Percentiles rank a stretch among this genome's conserved stretches.
Evolutionary conservation across 2,888 invertebrate species (phyloP).

Genomic region (Hipparchia semele): DNA sequence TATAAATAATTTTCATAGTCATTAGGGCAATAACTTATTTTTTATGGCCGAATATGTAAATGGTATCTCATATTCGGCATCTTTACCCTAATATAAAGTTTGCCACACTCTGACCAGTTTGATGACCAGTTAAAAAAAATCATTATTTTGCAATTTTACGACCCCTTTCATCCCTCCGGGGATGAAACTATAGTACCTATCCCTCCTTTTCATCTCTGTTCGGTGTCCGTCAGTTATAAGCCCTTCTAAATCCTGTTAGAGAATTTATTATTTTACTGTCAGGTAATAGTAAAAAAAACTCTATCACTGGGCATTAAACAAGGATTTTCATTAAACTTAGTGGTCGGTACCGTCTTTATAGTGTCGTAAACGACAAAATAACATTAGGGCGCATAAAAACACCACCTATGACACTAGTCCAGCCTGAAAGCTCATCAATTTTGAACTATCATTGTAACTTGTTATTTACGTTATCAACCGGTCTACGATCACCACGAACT

Average conservation of each 20-base stretch:
- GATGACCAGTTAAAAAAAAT: no score
- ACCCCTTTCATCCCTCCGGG: no score
- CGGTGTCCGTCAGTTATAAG: background rate
- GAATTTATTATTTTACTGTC: background rate
- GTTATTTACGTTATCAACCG: background rate
- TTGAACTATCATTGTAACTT: conserved; percentile 51
- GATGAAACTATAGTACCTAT: no score
- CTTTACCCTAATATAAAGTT: no score
- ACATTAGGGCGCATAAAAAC: conserved; percentile 78
- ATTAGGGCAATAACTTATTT: no score
- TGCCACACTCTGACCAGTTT: no score
- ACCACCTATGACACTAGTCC: conserved; percentile 79
- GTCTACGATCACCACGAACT: background rate
- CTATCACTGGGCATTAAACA: conserved; percentile 72
- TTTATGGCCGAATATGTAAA: no score
- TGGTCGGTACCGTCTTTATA: conserved; percentile 80
- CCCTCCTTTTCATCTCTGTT: no score
- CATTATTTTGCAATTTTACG: no score
- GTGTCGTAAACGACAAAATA: conserved; percentile 81
- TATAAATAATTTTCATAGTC: no score
- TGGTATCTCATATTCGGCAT: no score
- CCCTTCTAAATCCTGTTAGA: background rate
- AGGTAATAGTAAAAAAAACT: conserved; percentile 35
- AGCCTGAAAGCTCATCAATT: conserved; percentile 56
- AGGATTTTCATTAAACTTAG: conserved; percentile 82